Conservation (phyloP, 2,113 vertebrate species). For the Chaenogobius annularis region DNA sequence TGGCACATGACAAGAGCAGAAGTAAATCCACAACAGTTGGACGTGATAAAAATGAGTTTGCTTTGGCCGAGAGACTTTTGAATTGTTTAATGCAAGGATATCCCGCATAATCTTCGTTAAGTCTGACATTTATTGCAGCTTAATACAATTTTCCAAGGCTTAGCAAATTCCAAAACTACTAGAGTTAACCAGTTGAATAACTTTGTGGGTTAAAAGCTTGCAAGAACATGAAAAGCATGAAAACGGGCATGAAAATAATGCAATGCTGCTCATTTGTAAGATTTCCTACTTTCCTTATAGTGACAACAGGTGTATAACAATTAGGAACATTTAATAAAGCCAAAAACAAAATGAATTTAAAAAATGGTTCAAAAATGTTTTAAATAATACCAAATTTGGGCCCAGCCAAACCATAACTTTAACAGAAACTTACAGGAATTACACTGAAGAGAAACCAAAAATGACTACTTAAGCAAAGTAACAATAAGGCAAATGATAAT, state of each 20-base stretch:
- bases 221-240: not conserved
- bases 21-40: not conserved
- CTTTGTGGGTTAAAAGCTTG: not conserved
- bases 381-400: no score
- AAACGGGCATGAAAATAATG: constrained; percentile 16
- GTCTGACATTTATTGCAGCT: not conserved
- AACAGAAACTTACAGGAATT: no score
- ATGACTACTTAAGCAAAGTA: no score
- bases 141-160: not conserved
- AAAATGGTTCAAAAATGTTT: no score
- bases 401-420: no score
- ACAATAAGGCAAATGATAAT: no score
- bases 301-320: no score
- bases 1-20: not conserved
- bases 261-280: not conserved
- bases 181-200: not conserved
- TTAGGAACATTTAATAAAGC: no score
- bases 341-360: no score
- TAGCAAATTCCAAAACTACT: not conserved
- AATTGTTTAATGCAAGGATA: not conserved
- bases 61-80: not conserved
- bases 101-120: not conserved
- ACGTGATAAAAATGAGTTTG: not conserved
- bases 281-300: not conserved
- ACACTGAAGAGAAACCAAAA: no score